Conservation (phyloP, 2,888 invertebrate species). For the Agrochola lota region DNA sequence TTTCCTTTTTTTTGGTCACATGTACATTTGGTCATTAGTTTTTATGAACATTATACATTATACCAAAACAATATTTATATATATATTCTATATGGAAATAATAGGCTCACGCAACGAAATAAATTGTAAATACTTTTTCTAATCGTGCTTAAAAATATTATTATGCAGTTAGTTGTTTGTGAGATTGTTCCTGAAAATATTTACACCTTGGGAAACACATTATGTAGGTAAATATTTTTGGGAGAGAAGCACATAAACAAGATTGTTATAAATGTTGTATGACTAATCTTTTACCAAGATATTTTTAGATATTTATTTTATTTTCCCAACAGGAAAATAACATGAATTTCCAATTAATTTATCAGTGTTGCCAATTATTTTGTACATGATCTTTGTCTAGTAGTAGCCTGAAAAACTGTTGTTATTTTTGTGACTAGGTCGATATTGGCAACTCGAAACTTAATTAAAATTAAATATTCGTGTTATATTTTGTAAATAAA, state of each 20-base stretch:
- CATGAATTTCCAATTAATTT: neutral
- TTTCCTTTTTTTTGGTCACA: neutral
- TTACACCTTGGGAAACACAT: neutral
- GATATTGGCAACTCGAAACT: neutral
- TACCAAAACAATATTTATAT: no score
- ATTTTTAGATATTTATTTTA: no score
- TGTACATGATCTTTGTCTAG: neutral
- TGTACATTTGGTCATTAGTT: neutral
- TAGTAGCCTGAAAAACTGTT: neutral
- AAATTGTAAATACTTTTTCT: neutral
- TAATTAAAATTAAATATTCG: neutral
- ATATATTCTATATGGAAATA: no score
- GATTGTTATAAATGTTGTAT: conserved; percentile 4
- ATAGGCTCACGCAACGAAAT: neutral
- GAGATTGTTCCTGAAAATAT: conserved; percentile 13
- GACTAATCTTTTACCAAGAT: conserved; percentile 14
- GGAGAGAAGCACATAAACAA: conserved; percentile 9
- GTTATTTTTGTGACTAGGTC: neutral
- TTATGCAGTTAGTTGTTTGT: neutral
- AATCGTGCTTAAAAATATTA: neutral
- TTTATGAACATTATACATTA: neutral
- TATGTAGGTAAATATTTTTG: neutral
- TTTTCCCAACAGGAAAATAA: conserved; percentile 14
- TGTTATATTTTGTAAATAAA: neutral
- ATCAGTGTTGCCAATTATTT: neutral